A percentile compares a stretch with the other conserved stretches of the same genome.
These are phyloP conservation scores for Procavia capensis DNA, from an alignment of 2,113 vertebrate genomes.

Conservation along the genomic window DNA sequence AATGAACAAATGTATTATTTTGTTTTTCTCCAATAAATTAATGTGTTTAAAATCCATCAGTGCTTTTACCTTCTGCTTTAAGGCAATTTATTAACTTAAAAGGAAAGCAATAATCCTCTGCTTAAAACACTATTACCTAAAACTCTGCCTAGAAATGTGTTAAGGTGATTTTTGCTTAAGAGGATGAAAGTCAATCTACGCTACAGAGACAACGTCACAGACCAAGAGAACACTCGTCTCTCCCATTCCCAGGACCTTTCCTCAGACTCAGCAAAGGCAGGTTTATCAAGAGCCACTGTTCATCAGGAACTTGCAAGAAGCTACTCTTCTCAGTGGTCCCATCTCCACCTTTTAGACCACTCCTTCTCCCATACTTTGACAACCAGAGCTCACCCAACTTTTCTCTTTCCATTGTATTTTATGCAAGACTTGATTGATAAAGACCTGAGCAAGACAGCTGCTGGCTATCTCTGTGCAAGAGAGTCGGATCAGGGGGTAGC, in stretches of 20 bases:
- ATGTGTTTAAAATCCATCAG: slow-evolving; percentile 15
- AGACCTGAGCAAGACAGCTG: neutral
- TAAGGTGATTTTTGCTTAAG: neutral
- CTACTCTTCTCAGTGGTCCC: too few relatives aligned
- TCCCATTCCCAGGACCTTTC: neutral
- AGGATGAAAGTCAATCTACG: neutral
- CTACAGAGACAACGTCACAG: neutral
- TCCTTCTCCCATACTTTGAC: neutral
- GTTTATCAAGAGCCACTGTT: neutral
- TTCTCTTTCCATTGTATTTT: neutral
- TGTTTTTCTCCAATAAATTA: neutral
- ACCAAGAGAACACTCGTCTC: rapidly evolving
- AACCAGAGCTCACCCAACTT: neutral
- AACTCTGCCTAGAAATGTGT: neutral
- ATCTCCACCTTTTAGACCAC: neutral
- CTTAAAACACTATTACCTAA: neutral
- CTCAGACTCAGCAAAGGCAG: neutral
- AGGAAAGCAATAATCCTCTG: neutral
- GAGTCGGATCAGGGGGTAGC: neutral
- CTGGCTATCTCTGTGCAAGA: neutral
- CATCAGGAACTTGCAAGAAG: rapidly evolving
- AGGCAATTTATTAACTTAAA: neutral
- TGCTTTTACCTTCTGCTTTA: neutral
- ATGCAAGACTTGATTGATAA: neutral
- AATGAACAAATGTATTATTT: neutral